These are phyloP conservation scores for Actinopyga echinites DNA, from an alignment of 53 echinoderm and acorn worm species.

Conservation along the genomic window DNA sequence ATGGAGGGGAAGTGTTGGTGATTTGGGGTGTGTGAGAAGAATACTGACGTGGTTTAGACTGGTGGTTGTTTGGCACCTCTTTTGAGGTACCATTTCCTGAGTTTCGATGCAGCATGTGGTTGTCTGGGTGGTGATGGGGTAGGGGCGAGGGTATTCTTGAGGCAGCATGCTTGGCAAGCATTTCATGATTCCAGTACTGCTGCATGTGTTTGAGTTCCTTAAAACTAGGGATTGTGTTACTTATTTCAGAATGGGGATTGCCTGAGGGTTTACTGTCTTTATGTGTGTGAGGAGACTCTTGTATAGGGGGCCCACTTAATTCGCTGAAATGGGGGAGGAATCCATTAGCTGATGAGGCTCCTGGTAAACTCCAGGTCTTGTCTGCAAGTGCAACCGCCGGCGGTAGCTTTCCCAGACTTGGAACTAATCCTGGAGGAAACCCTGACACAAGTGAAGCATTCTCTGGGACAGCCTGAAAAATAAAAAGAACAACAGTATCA, in stretches of 20 bases:
- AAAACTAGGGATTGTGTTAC: neutral
- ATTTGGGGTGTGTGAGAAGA: slow-evolving; percentile 33
- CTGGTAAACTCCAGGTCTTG: slow-evolving; percentile 13
- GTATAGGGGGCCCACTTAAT: neutral
- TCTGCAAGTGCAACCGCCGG: neutral
- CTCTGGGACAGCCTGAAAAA: slow-evolving; percentile 21
- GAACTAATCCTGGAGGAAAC: slow-evolving; percentile 33
- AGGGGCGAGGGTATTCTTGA: neutral
- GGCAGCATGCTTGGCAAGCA: slow-evolving; percentile 25
- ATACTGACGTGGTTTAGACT: slow-evolving; percentile 26
- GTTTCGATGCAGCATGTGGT: slow-evolving; percentile 51
- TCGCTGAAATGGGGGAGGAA: slow-evolving; percentile 5
- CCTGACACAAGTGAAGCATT: slow-evolving; percentile 16
- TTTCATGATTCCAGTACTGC: slow-evolving; percentile 39
- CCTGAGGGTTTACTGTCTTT: slow-evolving; percentile 7
- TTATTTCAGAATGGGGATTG: slow-evolving; percentile 18
- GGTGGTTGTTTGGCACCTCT: neutral
- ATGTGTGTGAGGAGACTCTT: slow-evolving; percentile 24
- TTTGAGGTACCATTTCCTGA: slow-evolving; percentile 34
- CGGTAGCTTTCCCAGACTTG: slow-evolving; percentile 7
- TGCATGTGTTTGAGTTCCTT: neutral
- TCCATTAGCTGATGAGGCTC: slow-evolving; percentile 8
- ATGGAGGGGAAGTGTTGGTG: slow-evolving; percentile 12
- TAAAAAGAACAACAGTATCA: neutral
- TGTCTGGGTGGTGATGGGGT: slow-evolving; percentile 13